A percentile compares a stretch with the other conserved stretches of the same genome.
Evolutionary conservation across 1,140 invertebrate genomes (phyloP).

Genomic region (Radopholus similis): DNA sequence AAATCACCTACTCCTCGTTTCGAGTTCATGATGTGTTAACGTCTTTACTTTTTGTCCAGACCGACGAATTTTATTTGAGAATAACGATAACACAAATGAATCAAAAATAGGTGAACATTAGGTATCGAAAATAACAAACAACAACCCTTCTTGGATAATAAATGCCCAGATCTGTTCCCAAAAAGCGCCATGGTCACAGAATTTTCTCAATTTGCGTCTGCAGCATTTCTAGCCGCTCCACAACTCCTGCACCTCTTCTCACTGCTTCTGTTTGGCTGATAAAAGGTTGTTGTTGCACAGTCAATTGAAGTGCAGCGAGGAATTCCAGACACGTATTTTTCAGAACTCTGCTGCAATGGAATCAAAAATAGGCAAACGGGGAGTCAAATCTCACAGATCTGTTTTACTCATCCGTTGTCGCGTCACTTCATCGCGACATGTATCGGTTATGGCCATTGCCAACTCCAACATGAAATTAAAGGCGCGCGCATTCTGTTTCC

Average conservation of each 20-base stretch:
- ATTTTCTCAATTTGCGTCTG: conserved; percentile 17
- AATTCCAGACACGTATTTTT: conserved; percentile 27
- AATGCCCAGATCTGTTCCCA: too few species aligned
- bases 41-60: too few species aligned
- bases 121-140: too few species aligned
- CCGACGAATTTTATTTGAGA: too few species aligned
- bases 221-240: conserved; percentile 19
- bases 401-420: background rate
- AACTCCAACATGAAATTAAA: conserved; percentile 28
- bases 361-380: background rate
- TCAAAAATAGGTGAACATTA: too few species aligned
- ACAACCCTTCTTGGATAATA: too few species aligned
- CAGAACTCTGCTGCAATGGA: conserved; percentile 23
- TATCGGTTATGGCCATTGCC: background rate
- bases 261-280: too few species aligned
- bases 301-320: conserved; percentile 24
- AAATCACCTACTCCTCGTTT: too few species aligned
- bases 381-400: background rate
- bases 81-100: too few species aligned
- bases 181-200: too few species aligned
- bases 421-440: background rate
- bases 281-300: conserved; percentile 21
- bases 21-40: too few species aligned
- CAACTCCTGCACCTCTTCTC: background rate
- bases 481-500: conserved; percentile 25